Conservation (phyloP, 2,113 vertebrate genomes). For the Saguinus midas region DNA sequence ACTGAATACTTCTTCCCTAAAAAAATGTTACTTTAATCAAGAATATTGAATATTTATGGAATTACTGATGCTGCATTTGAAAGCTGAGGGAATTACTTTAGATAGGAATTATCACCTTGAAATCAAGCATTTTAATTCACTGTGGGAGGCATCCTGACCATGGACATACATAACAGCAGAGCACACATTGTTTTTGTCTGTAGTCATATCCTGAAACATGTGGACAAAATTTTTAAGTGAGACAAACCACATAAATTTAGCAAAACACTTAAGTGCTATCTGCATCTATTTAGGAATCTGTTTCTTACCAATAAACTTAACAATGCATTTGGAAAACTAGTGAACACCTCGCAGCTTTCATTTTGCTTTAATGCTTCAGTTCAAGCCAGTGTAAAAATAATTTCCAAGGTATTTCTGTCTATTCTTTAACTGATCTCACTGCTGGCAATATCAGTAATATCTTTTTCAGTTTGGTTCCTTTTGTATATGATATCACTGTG, state of each 20-base stretch:
- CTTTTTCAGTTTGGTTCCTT: neutral
- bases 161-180: neutral
- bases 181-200: slow-evolving; percentile 38
- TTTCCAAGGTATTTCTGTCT: neutral
- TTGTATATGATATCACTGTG: neutral
- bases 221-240: neutral
- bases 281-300: neutral
- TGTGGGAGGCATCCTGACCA: neutral
- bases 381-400: neutral
- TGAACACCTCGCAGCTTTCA: slow-evolving; percentile 9
- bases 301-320: slow-evolving; percentile 47
- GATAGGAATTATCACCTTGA: slow-evolving; percentile 47
- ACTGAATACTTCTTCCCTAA: slow-evolving; percentile 1
- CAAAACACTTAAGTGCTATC: slow-evolving; percentile 20
- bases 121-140: slow-evolving; percentile 22
- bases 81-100: slow-evolving; percentile 51
- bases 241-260: neutral
- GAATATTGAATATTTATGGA: slow-evolving; percentile 56
- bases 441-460: neutral
- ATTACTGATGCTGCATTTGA: slow-evolving; percentile 59
- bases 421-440: neutral
- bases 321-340: slow-evolving; percentile 21
- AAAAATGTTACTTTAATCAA: slow-evolving; percentile 61
- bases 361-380: slow-evolving; percentile 40
- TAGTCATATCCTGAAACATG: neutral